Base-by-base conservation (phyloP, 2,888 invertebrate genomes). In the Xylota segnis region DNA sequence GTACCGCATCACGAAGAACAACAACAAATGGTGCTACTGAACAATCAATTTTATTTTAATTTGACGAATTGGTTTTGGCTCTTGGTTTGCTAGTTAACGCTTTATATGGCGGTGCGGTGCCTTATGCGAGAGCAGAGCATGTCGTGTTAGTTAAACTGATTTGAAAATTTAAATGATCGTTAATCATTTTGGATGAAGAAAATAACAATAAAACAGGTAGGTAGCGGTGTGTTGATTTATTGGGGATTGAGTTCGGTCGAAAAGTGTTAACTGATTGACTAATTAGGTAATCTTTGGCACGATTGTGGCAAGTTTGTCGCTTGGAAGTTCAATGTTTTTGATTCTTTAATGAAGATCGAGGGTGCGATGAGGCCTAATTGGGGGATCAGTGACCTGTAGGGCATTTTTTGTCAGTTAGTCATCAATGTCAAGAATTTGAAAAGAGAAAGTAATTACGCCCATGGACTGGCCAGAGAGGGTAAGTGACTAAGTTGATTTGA, bases 1-100 rank as follows among this genome's bases (percentile, higher is more conserved):
- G 47, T 52, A 18, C 54, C 18, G 5, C 43, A 50, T 61, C 29
- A 40, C n/a, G 23, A 61, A 7, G 5, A 58, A 47, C 43, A 47
- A 58, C 43, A 47, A 65, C 50, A 50, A 65, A 50, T 27, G 52
- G 7, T 9, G 72, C 72, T 40, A 61, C 54, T 50, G 78, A 78
- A 83, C 79, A 70, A 79, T 79, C 68, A 79, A 68, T 74, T 83
- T 72, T 68, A 79, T 74, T 68, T 40, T 37, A 68, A 61, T 74
- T 79, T 83, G 83, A 83, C 78, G 79, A 74, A 79, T 83, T 74
- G 72, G 43, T 56, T 74, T 61, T 50, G 45, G 37, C n/a, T 65
- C 59, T 47, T 34, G 16, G 34, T 40, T 23, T 40, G 23, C n/a
- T 47, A 27, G 47, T 40, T 43, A 34, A 14, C 14, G n/a, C 61